Base-by-base conservation (phyloP, 2,888 invertebrate species). In the Synergus gifuensis region DNA sequence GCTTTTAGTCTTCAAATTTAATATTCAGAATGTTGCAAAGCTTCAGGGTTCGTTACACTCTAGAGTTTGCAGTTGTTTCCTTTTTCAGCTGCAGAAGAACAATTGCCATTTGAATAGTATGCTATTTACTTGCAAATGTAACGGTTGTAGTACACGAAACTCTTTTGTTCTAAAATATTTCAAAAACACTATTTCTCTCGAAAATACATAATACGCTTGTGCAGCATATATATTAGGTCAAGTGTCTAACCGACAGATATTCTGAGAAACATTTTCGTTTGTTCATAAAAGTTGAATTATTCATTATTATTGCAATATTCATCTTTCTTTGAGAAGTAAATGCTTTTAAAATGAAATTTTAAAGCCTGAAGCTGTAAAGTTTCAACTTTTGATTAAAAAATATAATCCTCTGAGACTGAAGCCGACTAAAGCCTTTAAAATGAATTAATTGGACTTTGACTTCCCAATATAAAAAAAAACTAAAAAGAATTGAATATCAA, bases 101-200 rank as follows among this genome's bases (percentile, higher is more conserved):
- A 67, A 67, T 67, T 46, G n/a, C 49, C 16, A 44, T 49, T 69
- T 49, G 69, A 49, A 69, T 69, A 49, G 16, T 42, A 67, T 36
- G 46, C 63, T 22, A 77, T 78, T 81, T 73, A 66, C 69, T 76
- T 78, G 78, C 78, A 77, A 81, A 77, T 81, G 78, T 69, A 78
- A 78, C 69, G 78, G 66, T 62, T 77, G 46, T 28, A 69, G 16
- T 28, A 49, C 49, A 49, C 49, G 69, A 69, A 28, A 49, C 22
- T 46, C 69, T 49, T 66, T 69, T 69, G 69, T 69, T 69, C 28
- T 22, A 46, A 28, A 14, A 12, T 69, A 9, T 49, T 46, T 49
- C 12, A 8, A 69, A 69, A 49, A 14, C 49, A 69, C 49, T 69
- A 49, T 69, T 69, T 69, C 16, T 69, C 49, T 69, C 49, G 46